phyloP scores from a whole-genome alignment of 2,113 vertebrate species.

The Syngnathus scovelli region DNA sequence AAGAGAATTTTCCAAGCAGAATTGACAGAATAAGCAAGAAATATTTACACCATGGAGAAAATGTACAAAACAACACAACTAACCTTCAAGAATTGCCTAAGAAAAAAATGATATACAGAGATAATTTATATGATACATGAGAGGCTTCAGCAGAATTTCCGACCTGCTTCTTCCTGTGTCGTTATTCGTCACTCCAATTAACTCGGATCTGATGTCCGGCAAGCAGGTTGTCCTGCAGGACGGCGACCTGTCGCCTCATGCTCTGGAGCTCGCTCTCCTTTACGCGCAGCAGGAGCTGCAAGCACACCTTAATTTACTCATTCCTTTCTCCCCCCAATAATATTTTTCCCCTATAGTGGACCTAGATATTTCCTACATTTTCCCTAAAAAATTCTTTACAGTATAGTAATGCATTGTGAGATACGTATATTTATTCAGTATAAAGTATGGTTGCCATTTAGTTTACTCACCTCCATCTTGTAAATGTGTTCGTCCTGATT shows the following conservation, averaged over 20 bases:
- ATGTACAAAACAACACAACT: not conserved
- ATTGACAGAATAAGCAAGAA: not conserved
- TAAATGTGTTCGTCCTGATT: constrained; percentile 46
- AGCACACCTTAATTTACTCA: not conserved
- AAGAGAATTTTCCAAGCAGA: not conserved
- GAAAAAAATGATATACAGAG: not conserved
- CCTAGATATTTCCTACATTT: not conserved
- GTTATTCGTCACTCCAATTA: not conserved
- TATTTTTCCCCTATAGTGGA: too few relatives aligned
- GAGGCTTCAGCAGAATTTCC: not conserved
- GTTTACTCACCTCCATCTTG: constrained; percentile 60
- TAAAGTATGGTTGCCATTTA: not conserved
- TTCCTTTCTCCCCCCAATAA: not conserved
- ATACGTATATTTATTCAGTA: not conserved
- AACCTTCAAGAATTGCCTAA: not conserved
- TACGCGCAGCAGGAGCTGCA: constrained; percentile 59
- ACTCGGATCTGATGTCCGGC: constrained; percentile 48
- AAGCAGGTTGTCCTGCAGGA: constrained; percentile 65
- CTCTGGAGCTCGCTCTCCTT: constrained; percentile 66
- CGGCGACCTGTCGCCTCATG: constrained; percentile 65
- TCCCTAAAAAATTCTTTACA: not conserved
- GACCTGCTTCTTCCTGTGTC: not conserved
- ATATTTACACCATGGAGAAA: not conserved
- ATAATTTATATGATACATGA: not conserved
- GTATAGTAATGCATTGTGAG: not conserved